These are phyloP conservation scores for Urocyon cinereoargenteus DNA, from an alignment of 2,797 vertebrate genomes.

Conservation along the genomic window DNA sequence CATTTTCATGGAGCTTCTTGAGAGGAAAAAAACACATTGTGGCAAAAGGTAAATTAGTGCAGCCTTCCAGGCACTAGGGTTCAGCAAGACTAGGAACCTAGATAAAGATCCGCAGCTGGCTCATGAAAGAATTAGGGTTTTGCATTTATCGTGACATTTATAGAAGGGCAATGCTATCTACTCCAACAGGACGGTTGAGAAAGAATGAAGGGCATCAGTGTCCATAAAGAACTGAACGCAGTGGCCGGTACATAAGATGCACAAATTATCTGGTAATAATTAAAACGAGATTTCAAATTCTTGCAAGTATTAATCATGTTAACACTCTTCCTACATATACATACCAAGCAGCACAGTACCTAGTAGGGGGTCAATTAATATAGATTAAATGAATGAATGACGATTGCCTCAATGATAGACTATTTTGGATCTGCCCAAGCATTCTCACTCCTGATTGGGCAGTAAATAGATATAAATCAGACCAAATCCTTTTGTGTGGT, in stretches of 20 bases:
- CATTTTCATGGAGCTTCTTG: neutral
- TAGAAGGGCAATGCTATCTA: neutral
- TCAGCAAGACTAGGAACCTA: neutral
- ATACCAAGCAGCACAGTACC: neutral
- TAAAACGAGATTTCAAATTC: constrained; percentile 18
- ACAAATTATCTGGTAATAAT: neutral
- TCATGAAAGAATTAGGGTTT: neutral
- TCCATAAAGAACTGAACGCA: neutral
- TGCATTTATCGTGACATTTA: neutral
- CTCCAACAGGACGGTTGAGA: neutral
- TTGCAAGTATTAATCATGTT: neutral
- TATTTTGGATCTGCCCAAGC: neutral
- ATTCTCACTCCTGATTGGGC: accelerated
- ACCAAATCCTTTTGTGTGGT: neutral
- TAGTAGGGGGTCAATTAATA: neutral
- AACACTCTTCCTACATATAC: neutral
- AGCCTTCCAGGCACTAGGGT: neutral
- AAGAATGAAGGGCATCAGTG: neutral
- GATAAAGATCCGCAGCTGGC: neutral
- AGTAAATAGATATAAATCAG: neutral
- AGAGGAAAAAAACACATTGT: neutral
- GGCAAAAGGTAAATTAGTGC: neutral
- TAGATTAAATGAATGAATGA: neutral
- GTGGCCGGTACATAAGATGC: neutral
- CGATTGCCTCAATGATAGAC: neutral